A percentile compares a stretch with the other conserved stretches of the same genome.
These are phyloP conservation scores for Brachymystax lenok DNA, from an alignment of 2,797 vertebrate species.

Conservation along the genomic window DNA sequence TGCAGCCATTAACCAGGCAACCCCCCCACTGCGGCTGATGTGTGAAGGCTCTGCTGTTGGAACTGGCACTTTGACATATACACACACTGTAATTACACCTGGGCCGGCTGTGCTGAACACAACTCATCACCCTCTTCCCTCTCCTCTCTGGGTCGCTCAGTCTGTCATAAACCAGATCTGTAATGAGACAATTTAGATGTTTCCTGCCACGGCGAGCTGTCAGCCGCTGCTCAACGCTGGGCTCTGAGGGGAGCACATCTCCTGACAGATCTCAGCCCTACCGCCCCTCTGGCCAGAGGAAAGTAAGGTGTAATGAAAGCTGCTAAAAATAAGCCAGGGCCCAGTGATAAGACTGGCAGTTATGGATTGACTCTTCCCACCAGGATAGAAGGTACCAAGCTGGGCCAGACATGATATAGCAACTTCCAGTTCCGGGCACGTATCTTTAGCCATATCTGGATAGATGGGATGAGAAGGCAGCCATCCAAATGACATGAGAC, in stretches of 20 bases:
- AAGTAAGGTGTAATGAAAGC: slow-evolving; percentile 71
- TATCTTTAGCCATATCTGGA: slow-evolving; percentile 29
- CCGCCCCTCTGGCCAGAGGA: slow-evolving; percentile 59
- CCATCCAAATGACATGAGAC: slow-evolving; percentile 43
- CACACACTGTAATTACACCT: slow-evolving; percentile 63
- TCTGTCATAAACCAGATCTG: slow-evolving; percentile 68
- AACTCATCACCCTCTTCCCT: slow-evolving; percentile 53
- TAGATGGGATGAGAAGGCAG: slow-evolving; percentile 32
- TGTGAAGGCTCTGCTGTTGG: slow-evolving; percentile 41
- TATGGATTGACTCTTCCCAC: slow-evolving; percentile 69
- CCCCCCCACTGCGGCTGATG: slow-evolving; percentile 35
- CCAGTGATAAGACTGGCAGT: slow-evolving; percentile 59
- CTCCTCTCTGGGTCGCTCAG: slow-evolving; percentile 54
- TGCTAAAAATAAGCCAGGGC: slow-evolving; percentile 73
- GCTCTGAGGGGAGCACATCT: slow-evolving; percentile 62
- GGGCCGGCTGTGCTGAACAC: slow-evolving; percentile 49
- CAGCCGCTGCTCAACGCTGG: slow-evolving; percentile 52
- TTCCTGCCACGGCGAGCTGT: slow-evolving; percentile 70
- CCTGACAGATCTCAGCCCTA: slow-evolving; percentile 60
- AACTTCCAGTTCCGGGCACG: slow-evolving; percentile 21
- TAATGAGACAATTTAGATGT: slow-evolving; percentile 80
- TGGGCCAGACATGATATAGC: slow-evolving; percentile 45
- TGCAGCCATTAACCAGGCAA: slow-evolving; percentile 37
- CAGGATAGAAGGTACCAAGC: slow-evolving; percentile 36
- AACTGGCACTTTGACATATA: slow-evolving; percentile 29